A percentile compares a stretch with the other conserved stretches of the same genome.
Evolutionary conservation across 1,140 invertebrate species (phyloP).

Genomic region (Scaptodrosophila lebanonensis): DNA sequence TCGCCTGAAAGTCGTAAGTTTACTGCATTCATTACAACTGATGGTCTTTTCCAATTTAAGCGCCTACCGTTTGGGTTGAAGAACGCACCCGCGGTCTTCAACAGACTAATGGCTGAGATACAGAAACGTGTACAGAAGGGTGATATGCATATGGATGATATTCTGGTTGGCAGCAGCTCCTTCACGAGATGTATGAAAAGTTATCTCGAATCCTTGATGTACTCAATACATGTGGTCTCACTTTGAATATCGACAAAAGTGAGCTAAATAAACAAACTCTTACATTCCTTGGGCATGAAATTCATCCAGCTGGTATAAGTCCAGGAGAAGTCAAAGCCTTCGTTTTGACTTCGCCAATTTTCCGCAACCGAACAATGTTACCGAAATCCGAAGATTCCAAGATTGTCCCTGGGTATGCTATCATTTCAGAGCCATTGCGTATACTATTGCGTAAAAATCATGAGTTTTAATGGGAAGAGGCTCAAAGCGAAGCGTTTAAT

Average conservation of each 20-base stretch:
- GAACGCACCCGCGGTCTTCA: background rate
- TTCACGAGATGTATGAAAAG: no score
- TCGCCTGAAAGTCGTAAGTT: constrained; percentile 20
- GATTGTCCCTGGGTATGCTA: constrained; percentile 40
- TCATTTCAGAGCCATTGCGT: constrained; percentile 31
- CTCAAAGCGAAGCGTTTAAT: constrained; percentile 35
- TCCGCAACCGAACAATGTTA: constrained; percentile 8
- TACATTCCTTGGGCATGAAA: background rate
- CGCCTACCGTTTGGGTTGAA: background rate
- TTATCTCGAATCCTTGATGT: background rate
- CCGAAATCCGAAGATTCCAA: constrained; percentile 21
- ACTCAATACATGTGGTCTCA: background rate
- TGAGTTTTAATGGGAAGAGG: constrained; percentile 47
- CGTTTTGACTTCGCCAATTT: constrained; percentile 77
- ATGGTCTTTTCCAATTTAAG: constrained; percentile 75
- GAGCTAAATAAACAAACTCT: background rate
- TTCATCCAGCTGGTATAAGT: background rate
- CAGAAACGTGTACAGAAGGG: background rate
- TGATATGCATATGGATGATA: constrained; percentile 2
- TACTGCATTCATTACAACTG: constrained; percentile 76
- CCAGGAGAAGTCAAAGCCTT: no score
- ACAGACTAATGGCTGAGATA: background rate
- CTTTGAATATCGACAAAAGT: background rate
- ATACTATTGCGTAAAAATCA: constrained; percentile 24
- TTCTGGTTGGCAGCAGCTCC: constrained; percentile 7